Evolutionary conservation across 2,888 invertebrate species (phyloP).

Genomic region (Drosophila hawaiiensis): DNA sequence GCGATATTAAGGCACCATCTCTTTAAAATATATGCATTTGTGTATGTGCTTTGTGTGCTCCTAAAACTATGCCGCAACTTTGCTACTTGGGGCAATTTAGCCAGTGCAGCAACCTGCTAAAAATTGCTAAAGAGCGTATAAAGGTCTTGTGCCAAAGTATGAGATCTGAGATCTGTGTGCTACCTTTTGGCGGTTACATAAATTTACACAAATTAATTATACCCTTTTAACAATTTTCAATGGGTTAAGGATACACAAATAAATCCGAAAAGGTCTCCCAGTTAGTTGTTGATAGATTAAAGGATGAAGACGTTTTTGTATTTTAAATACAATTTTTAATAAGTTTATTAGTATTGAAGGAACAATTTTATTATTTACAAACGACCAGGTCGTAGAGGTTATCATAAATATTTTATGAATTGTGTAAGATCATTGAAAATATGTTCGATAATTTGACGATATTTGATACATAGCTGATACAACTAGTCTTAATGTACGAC

Average conservation of each 20-base stretch:
- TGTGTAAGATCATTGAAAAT: background rate
- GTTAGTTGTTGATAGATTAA: background rate
- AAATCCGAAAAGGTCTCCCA: background rate
- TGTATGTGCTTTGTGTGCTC: background rate
- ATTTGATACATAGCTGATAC: background rate
- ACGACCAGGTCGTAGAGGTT: background rate
- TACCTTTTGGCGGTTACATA: background rate
- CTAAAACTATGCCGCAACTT: background rate
- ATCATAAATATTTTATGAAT: background rate
- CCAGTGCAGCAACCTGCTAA: background rate
- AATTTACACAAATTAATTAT: background rate
- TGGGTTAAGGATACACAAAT: background rate
- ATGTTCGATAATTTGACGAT: background rate
- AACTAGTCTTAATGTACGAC: background rate
- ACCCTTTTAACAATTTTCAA: background rate
- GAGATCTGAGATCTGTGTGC: background rate
- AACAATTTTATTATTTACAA: background rate
- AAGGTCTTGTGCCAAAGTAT: background rate
- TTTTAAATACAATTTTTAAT: background rate
- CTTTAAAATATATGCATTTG: background rate
- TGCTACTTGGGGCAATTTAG: background rate
- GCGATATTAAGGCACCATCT: background rate
- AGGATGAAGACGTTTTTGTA: background rate
- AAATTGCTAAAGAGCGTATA: background rate
- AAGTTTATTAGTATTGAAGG: background rate